phyloP scores from a whole-genome alignment of 2,888 invertebrate species.

The Chalcosyrphus nemorum region DNA sequence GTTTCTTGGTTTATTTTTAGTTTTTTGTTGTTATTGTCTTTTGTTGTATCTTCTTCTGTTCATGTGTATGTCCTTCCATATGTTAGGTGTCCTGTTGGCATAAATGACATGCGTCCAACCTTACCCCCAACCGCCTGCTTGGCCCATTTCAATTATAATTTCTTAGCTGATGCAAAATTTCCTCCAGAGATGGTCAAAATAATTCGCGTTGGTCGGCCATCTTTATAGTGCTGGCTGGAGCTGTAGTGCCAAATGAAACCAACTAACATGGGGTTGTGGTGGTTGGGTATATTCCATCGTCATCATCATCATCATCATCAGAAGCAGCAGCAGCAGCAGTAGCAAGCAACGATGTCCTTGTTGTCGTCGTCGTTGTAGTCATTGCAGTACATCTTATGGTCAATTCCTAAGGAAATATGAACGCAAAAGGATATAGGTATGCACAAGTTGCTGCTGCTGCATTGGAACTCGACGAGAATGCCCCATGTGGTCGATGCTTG shows the following conservation, averaged over 20 bases:
- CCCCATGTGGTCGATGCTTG: constrained; percentile 64
- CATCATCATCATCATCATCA: constrained; percentile 24
- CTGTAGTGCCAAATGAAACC: constrained; percentile 53
- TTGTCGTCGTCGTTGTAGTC: constrained; percentile 32
- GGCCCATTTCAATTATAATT: constrained; percentile 73
- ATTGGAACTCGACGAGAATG: constrained; percentile 56
- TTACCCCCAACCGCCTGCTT: background rate
- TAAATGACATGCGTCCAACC: constrained; percentile 66
- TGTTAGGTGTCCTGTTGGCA: constrained; percentile 62
- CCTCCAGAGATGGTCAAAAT: constrained; percentile 71
- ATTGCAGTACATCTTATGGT: constrained; percentile 66
- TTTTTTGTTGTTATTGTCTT: background rate
- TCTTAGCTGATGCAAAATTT: constrained; percentile 73
- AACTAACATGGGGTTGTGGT: constrained; percentile 51
- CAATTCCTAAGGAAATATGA: constrained; percentile 68
- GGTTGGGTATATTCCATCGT: background rate
- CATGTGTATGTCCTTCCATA: constrained; percentile 51
- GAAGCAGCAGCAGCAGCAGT: constrained; percentile 10
- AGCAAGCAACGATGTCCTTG: background rate
- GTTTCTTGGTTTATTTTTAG: constrained; percentile 45
- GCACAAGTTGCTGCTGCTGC: constrained; percentile 22
- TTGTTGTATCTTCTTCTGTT: constrained; percentile 29
- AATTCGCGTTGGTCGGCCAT: constrained; percentile 72
- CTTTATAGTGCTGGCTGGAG: constrained; percentile 47
- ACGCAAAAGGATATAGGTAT: constrained; percentile 47